Evolutionary conservation across 1,140 invertebrate genomes (phyloP), one percentile per base, ranked within the genome.

Genomic region (Heliconius congener): DNA sequence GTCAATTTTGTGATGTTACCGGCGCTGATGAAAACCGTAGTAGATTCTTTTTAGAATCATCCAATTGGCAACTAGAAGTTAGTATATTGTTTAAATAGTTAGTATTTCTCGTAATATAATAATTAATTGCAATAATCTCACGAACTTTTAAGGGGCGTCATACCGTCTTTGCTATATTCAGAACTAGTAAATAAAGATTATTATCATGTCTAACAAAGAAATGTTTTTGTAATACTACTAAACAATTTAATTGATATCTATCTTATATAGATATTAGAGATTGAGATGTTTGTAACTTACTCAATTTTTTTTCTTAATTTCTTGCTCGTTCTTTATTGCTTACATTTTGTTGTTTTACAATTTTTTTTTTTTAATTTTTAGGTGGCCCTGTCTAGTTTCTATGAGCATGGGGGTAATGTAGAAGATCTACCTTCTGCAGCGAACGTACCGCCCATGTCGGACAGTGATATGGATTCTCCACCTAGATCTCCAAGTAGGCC

Each of bases 61-160:
- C 98, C 50, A 96, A 96, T 90, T 99, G 98, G 97, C 96, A 98
- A 90, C 95, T 99, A 78, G 97, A 99, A 95, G 98, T 99, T 95
- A 96, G 95, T 90, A 81, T 78, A 13, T 23, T 2, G 74, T 77
- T 70, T 73, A 23, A 78, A 60, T 80, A 27, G 27, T 23, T 13
- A 76, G 30, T 6, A 76, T 76, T 73, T 66, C 27, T 73, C 39
- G 27, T 66, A 66, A 23, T 30, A 27, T 60, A 30, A 66, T 23
- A 9, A 8, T 23, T 6, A n/a, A n/a, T 37, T 37, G 0, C 4
- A 6, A 37, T 37, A 37, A 37, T 37, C 34, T 37, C 34, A 37
- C 3, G 9, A 9, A 23, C 8, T 23, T 23, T n/a, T 8, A 57
- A 57, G 8, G 2, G 23, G 9, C 13, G 11, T 66, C 27, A 30